Evolutionary conservation across 2,888 invertebrate species (phyloP).

Genomic region (Mythimna vitellina): DNA sequence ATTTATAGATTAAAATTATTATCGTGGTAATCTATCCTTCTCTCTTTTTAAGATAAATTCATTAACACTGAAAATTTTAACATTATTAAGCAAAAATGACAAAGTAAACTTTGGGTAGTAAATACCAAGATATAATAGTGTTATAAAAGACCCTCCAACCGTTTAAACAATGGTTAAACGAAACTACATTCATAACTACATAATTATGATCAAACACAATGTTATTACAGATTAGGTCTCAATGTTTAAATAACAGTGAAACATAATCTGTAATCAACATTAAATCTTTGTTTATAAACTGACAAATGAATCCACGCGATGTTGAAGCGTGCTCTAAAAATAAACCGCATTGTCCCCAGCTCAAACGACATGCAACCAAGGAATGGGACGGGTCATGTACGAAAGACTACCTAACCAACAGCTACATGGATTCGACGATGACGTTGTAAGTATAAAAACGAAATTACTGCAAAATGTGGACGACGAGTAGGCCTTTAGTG

Average conservation of each 20-base stretch:
- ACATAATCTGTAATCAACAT: conserved; percentile 13
- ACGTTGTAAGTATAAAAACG: conserved; percentile 92
- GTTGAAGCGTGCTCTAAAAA: conserved; percentile 25
- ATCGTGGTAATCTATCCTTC: not conserved
- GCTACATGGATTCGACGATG: conserved; percentile 96
- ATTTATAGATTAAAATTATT: not conserved
- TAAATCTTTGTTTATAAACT: conserved; percentile 29
- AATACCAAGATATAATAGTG: not conserved
- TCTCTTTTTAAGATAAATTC: not conserved
- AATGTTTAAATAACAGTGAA: conserved; percentile 11
- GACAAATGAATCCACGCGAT: conserved; percentile 3
- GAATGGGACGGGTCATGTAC: conserved; percentile 96
- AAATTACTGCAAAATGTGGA: not conserved
- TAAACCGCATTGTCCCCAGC: conserved; percentile 85
- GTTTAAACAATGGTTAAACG: not conserved
- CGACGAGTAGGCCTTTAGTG: no score
- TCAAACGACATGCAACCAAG: conserved; percentile 97
- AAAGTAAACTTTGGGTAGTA: not conserved
- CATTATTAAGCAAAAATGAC: not conserved
- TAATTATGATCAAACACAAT: conserved; percentile 2
- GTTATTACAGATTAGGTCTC: not conserved
- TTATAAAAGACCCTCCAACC: not conserved
- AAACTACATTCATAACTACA: not conserved
- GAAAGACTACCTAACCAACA: conserved; percentile 97
- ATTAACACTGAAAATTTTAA: not conserved